Evolutionary conservation across 2,797 vertebrate genomes (phyloP).

Genomic region (Semotilus atromaculatus): DNA sequence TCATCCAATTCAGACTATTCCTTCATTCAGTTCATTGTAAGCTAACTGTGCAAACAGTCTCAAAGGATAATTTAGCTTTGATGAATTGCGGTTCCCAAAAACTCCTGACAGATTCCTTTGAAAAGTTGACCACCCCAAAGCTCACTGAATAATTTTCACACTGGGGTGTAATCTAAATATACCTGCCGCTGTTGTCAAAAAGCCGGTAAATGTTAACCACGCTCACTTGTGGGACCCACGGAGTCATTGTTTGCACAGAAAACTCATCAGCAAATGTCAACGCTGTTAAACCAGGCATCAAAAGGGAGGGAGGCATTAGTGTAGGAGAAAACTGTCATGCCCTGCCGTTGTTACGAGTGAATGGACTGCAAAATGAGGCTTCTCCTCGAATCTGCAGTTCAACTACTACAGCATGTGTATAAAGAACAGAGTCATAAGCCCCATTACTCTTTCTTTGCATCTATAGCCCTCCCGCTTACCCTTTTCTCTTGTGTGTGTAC

Average conservation of each 20-base stretch:
- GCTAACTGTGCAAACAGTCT: neutral
- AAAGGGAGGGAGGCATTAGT: conserved; percentile 49
- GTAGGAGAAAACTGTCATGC: conserved; percentile 55
- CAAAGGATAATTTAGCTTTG: conserved; percentile 6
- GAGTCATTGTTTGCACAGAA: conserved; percentile 66
- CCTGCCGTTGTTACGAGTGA: conserved; percentile 54
- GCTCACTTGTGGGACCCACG: conserved; percentile 15
- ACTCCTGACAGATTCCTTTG: neutral
- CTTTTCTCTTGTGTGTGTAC: neutral
- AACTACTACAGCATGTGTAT: conserved; percentile 15
- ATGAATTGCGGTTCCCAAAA: neutral
- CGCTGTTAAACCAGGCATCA: conserved; percentile 68
- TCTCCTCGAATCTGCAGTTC: conserved; percentile 41
- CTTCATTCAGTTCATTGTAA: neutral
- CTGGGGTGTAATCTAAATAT: neutral
- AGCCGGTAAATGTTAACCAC: neutral
- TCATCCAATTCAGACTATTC: neutral
- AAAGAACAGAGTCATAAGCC: conserved; percentile 31
- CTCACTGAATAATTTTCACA: neutral
- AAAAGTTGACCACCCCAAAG: neutral
- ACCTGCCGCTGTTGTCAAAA: neutral
- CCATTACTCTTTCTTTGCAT: conserved; percentile 41
- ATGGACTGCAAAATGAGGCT: conserved; percentile 58
- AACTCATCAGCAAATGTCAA: conserved; percentile 70
- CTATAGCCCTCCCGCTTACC: conserved; percentile 6